Conservation (phyloP, 2,797 vertebrate species). For the Manis pentadactyla region DNA sequence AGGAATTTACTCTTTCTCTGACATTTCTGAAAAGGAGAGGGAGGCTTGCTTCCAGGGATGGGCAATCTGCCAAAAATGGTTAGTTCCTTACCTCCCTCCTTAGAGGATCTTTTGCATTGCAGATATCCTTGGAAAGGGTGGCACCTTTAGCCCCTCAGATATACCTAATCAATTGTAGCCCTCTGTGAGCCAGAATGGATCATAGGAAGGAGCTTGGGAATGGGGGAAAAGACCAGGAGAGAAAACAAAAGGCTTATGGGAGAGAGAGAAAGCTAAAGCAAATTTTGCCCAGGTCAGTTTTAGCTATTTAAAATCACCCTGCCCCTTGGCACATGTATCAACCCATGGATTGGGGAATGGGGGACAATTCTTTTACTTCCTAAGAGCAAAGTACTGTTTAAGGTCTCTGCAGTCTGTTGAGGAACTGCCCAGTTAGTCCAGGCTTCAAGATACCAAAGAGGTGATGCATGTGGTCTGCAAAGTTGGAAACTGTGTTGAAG, state of each 20-base stretch:
- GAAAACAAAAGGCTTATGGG: neutral
- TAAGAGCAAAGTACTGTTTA: constrained; percentile 1
- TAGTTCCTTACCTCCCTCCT: neutral
- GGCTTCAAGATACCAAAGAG: neutral
- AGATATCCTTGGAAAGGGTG: neutral
- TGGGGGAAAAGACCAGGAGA: neutral
- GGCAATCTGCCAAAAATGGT: neutral
- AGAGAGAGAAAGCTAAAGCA: neutral
- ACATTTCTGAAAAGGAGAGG: neutral
- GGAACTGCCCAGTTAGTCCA: neutral
- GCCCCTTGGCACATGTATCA: neutral
- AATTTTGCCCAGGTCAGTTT: neutral
- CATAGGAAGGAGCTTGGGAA: neutral
- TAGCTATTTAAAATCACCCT: constrained; percentile 4
- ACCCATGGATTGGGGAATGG: neutral
- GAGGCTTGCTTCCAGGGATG: neutral
- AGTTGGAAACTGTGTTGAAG: neutral
- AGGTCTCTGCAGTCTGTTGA: neutral
- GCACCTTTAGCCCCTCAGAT: neutral
- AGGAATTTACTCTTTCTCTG: neutral
- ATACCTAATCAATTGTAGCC: neutral
- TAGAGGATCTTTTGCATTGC: neutral
- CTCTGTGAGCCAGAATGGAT: neutral
- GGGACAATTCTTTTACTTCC: neutral
- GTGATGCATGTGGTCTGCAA: neutral